These are phyloP conservation scores for Tinea semifulvella DNA, from an alignment of 2,888 invertebrate species.

Conservation along the genomic window DNA sequence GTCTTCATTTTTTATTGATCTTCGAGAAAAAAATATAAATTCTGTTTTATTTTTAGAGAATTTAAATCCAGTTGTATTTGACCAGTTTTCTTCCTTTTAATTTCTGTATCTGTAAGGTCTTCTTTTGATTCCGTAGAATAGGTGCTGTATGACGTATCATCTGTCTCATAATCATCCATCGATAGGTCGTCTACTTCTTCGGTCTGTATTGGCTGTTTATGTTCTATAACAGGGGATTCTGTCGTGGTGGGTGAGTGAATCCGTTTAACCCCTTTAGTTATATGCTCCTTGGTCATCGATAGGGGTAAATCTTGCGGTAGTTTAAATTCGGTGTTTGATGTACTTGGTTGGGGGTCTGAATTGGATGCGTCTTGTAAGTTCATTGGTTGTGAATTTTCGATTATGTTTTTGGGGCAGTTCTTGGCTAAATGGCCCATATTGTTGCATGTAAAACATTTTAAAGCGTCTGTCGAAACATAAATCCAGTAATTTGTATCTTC, in stretches of 20 bases:
- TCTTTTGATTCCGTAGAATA: background rate
- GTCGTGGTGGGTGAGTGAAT: too few species aligned
- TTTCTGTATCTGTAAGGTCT: background rate
- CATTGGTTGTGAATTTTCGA: too few species aligned
- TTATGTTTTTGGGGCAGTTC: slow-evolving; percentile 16
- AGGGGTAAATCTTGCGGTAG: too few species aligned
- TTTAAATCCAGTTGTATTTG: slow-evolving; percentile 16
- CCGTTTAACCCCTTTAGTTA: too few species aligned
- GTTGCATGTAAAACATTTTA: slow-evolving; percentile 19
- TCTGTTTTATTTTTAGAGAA: slow-evolving; percentile 19
- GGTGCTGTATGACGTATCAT: slow-evolving; percentile 7
- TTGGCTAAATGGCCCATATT: slow-evolving; percentile 17
- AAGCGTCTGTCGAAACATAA: slow-evolving; percentile 16
- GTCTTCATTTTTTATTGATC: slow-evolving; percentile 12
- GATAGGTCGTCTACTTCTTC: too few species aligned
- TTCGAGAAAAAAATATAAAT: slow-evolving; percentile 17
- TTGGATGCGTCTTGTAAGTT: too few species aligned
- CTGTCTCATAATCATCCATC: too few species aligned
- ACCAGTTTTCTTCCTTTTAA: slow-evolving; percentile 12
- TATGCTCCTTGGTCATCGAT: too few species aligned
- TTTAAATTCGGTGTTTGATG: too few species aligned
- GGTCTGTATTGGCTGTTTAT: too few species aligned
- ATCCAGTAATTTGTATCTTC: slow-evolving; percentile 19
- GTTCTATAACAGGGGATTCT: too few species aligned
- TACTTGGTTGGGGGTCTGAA: too few species aligned